phyloP scores from a whole-genome alignment of 2,113 vertebrate species.

The Tenebrosternarchus preto region DNA sequence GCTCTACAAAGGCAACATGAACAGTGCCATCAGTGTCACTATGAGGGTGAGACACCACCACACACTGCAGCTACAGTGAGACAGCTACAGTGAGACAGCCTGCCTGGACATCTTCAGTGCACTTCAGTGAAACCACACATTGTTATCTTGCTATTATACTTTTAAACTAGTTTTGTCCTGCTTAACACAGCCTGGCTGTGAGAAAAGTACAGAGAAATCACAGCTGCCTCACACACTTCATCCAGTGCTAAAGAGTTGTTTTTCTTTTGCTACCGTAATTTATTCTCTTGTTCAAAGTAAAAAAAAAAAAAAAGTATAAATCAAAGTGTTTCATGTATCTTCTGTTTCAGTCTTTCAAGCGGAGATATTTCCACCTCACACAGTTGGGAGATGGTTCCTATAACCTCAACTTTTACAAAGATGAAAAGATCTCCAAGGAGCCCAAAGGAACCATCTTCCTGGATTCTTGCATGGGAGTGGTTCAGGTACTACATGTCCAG shows the following conservation, averaged over 20 bases:
- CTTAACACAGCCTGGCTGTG: too few relatives aligned
- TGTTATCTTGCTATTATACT: too few relatives aligned
- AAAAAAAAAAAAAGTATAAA: slow-evolving; percentile 9
- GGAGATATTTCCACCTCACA: slow-evolving; percentile 95
- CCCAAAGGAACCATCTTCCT: slow-evolving; percentile 98
- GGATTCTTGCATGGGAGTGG: slow-evolving; percentile 98
- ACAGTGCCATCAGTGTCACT: slow-evolving; percentile 97
- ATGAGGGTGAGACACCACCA: slow-evolving; percentile 86
- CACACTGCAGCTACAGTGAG: neutral
- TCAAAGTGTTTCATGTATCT: slow-evolving; percentile 27
- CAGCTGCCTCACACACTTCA: too few relatives aligned
- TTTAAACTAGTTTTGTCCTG: too few relatives aligned
- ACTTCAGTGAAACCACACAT: neutral
- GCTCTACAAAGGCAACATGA: slow-evolving; percentile 98
- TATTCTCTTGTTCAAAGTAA: too few relatives aligned
- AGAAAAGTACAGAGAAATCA: too few relatives aligned
- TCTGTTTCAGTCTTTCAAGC: slow-evolving; percentile 90
- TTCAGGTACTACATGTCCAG: slow-evolving; percentile 81
- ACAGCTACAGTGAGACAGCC: neutral
- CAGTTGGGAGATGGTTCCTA: slow-evolving; percentile 96
- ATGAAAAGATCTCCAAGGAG: slow-evolving; percentile 98
- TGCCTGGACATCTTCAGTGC: neutral
- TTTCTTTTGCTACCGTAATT: too few relatives aligned
- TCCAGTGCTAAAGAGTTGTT: too few relatives aligned
- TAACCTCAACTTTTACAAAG: slow-evolving; percentile 99